A percentile compares a stretch with the other conserved stretches of the same genome.
Conservation (phyloP, 2,113 vertebrate genomes). For the Eclectus roratus region DNA sequence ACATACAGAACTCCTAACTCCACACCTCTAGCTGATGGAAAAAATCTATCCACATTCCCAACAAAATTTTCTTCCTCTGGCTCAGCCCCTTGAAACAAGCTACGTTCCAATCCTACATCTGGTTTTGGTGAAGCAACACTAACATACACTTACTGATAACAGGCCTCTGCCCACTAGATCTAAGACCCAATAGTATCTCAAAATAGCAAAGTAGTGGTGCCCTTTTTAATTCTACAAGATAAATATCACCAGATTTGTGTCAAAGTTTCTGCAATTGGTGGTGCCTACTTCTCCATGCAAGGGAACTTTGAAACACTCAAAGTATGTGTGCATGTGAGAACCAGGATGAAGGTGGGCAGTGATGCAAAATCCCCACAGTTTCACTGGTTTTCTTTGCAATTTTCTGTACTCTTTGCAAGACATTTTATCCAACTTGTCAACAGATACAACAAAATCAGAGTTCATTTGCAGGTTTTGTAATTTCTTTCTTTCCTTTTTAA, state of each 20-base stretch:
- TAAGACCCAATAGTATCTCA: not conserved
- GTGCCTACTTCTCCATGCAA: not conserved
- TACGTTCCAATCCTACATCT: not conserved
- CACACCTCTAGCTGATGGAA: not conserved
- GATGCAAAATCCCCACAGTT: not conserved
- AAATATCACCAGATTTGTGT: not conserved
- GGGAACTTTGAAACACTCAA: not conserved
- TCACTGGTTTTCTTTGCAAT: not conserved
- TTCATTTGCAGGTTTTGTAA: not conserved
- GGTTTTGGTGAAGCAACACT: not conserved
- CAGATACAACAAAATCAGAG: not conserved
- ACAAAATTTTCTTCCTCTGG: not conserved
- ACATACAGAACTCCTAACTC: not conserved
- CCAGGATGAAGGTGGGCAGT: not conserved
- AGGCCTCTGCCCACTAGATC: not conserved
- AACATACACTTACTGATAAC: not conserved
- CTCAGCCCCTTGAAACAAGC: not conserved
- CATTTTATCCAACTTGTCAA: not conserved
- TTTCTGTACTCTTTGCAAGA: not conserved
- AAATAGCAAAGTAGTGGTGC: not conserved
- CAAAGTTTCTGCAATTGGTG: not conserved
- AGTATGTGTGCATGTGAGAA: rapidly evolving
- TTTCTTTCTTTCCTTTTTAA: not conserved
- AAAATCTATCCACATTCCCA: not conserved
- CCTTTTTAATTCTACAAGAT: not conserved